Conservation (phyloP, 30 jellyfish, hydroid and myxozoan genomes). For the Cassiopea andromeda region DNA sequence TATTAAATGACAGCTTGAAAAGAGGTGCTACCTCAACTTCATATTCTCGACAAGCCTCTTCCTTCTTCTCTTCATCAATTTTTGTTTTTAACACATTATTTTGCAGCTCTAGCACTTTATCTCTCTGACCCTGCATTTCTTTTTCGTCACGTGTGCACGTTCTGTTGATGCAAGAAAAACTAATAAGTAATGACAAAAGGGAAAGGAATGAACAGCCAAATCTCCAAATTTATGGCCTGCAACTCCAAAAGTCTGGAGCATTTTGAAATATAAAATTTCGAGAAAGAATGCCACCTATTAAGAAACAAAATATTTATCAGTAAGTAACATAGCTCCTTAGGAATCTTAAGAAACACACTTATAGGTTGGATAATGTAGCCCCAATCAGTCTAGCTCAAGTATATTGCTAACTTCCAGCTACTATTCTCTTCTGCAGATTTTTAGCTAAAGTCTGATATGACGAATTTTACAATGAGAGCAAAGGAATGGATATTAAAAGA, state of each 20-base stretch:
- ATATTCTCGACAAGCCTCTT: conserved; percentile 55
- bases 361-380: neutral
- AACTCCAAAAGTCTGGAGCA: no score
- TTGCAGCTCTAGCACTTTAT: conserved; percentile 55
- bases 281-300: no score
- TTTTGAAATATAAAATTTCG: no score
- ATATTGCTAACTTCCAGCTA: neutral
- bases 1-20: neutral
- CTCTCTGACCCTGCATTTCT: conserved; percentile 50
- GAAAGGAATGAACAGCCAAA: no score
- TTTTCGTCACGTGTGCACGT: conserved; percentile 65
- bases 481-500: neutral
- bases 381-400: neutral
- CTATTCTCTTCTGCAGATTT: neutral
- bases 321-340: no score
- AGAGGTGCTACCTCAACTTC: conserved; percentile 29
- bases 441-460: neutral
- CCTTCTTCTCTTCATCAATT: conserved; percentile 62
- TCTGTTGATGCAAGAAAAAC: neutral
- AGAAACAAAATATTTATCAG: no score
- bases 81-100: conserved; percentile 41
- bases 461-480: neutral
- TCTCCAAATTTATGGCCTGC: no score
- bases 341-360: neutral
- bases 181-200: no score